Evolutionary conservation across 2,888 invertebrate species (phyloP).

Genomic region (Mystacides longicornis): DNA sequence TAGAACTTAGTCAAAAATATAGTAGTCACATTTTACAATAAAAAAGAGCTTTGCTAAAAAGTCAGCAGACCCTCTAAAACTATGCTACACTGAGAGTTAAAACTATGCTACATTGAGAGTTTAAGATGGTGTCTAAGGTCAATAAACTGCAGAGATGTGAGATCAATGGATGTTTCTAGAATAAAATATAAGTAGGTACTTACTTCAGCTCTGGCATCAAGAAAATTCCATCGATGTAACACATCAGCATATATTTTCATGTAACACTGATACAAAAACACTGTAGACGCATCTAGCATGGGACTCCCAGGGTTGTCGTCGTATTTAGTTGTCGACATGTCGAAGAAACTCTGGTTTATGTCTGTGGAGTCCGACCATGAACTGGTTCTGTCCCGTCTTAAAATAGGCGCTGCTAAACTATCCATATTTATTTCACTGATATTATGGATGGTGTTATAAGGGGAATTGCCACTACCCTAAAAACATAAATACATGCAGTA

Average conservation of each 20-base stretch:
- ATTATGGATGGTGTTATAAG: constrained; percentile 82
- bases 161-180: too few relatives aligned
- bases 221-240: constrained; percentile 75
- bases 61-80: too few relatives aligned
- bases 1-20: too few relatives aligned
- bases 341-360: constrained; percentile 42
- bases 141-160: too few relatives aligned
- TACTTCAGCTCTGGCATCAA: constrained; percentile 75
- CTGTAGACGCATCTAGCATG: constrained; percentile 42
- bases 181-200: too few relatives aligned
- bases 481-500: not conserved
- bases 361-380: constrained; percentile 85
- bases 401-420: constrained; percentile 65
- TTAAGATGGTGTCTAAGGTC: too few relatives aligned
- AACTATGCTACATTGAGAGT: too few relatives aligned
- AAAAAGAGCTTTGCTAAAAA: too few relatives aligned
- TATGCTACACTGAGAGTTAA: too few relatives aligned
- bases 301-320: constrained; percentile 36
- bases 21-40: too few relatives aligned
- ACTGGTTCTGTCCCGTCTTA: constrained; percentile 69
- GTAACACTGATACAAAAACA: constrained; percentile 68
- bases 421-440: constrained; percentile 66
- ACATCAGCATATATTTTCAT: constrained; percentile 86
- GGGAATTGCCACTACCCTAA: constrained; percentile 61
- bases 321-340: constrained; percentile 32